Evolutionary conservation across 2,888 invertebrate species (phyloP).

Genomic region (Agriopis leucophaearia): DNA sequence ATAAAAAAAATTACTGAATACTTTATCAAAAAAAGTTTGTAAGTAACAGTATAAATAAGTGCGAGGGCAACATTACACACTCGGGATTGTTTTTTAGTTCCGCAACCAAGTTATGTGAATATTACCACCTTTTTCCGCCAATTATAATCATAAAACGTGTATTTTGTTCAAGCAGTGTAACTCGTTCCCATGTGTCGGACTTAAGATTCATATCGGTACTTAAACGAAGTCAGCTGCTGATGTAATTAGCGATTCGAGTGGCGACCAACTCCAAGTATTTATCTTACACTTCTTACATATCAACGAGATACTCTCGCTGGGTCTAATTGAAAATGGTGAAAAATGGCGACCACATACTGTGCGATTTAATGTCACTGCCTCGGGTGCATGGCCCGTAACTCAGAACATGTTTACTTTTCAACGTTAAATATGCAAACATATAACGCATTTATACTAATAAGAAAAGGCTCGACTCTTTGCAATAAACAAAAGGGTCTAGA

Average conservation of each 20-base stretch:
- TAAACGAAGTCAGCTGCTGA: constrained; percentile 73
- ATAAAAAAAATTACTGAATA: too few species aligned
- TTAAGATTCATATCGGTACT: constrained; percentile 73
- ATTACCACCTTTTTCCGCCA: constrained; percentile 43
- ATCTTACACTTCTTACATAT: constrained; percentile 58
- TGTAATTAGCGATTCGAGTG: constrained; percentile 69
- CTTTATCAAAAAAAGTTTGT: not conserved
- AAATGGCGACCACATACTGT: constrained; percentile 73
- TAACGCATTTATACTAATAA: constrained; percentile 16
- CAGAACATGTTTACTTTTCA: constrained; percentile 53
- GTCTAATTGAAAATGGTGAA: constrained; percentile 74
- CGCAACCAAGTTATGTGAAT: constrained; percentile 34
- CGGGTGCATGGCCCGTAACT: constrained; percentile 49
- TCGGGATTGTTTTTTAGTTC: constrained; percentile 18
- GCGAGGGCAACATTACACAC: constrained; percentile 2
- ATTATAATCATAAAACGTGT: constrained; percentile 52
- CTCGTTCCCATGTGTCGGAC: constrained; percentile 61
- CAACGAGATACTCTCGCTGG: constrained; percentile 54
- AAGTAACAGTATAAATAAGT: not conserved
- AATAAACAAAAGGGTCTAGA: constrained; percentile 30
- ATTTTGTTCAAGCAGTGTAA: constrained; percentile 53
- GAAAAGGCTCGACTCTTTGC: constrained; percentile 18
- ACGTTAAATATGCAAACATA: constrained; percentile 37
- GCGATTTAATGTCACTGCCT: constrained; percentile 65
- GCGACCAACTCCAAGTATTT: constrained; percentile 55